These are phyloP conservation scores for Nylanderia fulva DNA, from an alignment of 1,140 invertebrate species.

Conservation along the genomic window DNA sequence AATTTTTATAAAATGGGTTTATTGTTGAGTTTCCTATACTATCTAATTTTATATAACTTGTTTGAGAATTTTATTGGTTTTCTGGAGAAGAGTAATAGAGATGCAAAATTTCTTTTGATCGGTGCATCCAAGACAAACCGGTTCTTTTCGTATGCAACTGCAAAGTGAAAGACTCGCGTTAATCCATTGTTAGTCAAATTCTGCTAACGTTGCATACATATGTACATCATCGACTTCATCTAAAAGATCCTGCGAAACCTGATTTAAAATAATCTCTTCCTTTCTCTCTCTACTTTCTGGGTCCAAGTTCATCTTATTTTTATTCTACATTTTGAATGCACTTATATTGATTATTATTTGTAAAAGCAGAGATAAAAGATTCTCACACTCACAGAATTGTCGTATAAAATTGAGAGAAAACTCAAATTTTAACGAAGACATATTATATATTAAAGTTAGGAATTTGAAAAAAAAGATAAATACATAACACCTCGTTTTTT, in stretches of 20 bases:
- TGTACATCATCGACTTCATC: neutral
- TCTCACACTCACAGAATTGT: neutral
- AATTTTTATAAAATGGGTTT: neutral
- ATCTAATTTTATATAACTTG: neutral
- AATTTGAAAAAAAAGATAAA: neutral
- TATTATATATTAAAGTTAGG: neutral
- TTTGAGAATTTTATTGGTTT: neutral
- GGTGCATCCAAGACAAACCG: neutral
- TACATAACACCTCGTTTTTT: neutral
- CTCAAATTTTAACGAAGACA: neutral
- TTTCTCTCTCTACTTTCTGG: neutral
- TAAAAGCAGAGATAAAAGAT: neutral
- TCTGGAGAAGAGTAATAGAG: neutral
- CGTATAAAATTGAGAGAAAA: neutral
- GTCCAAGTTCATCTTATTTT: neutral
- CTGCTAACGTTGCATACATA: neutral
- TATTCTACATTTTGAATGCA: neutral
- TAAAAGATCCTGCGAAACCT: constrained; percentile 14
- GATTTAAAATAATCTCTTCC: constrained; percentile 16
- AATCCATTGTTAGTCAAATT: constrained; percentile 49
- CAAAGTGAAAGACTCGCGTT: neutral
- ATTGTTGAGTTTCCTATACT: neutral
- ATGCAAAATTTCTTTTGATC: constrained; percentile 9
- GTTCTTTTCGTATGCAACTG: neutral
- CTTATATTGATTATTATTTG: neutral